A percentile compares a stretch with the other conserved stretches of the same genome.
Evolutionary conservation across 1,140 invertebrate species (phyloP).

Genomic region (Hylyphantes graminicola): DNA sequence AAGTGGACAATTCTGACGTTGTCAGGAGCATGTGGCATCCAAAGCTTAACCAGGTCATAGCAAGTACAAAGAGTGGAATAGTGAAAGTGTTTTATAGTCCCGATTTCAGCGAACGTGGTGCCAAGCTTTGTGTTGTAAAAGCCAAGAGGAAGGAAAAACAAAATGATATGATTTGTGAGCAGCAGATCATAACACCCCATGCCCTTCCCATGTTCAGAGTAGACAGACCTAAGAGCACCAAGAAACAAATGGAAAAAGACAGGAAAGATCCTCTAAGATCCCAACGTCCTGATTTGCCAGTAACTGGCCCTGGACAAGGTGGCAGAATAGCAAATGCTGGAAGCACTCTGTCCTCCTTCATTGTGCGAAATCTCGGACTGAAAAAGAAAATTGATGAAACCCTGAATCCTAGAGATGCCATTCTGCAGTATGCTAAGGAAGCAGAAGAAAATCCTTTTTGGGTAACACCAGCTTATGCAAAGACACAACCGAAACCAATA

Average conservation of each 20-base stretch:
- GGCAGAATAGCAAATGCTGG: slow-evolving; percentile 95
- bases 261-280: slow-evolving; percentile 93
- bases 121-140: slow-evolving; percentile 89
- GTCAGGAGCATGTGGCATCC: slow-evolving; percentile 96
- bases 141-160: slow-evolving; percentile 72
- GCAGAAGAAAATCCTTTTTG: slow-evolving; percentile 97
- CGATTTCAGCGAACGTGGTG: slow-evolving; percentile 85
- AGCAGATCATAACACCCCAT: slow-evolving; percentile 97
- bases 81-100: slow-evolving; percentile 93
- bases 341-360: slow-evolving; percentile 95
- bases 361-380: slow-evolving; percentile 93
- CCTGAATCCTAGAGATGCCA: slow-evolving; percentile 95
- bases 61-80: slow-evolving; percentile 90
- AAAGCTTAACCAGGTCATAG: slow-evolving; percentile 95
- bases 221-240: slow-evolving; percentile 87
- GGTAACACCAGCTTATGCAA: slow-evolving; percentile 90
- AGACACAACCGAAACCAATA: slow-evolving; percentile 83
- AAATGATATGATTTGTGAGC: slow-evolving; percentile 84
- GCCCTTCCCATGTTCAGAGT: slow-evolving; percentile 95
- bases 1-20: slow-evolving; percentile 79
- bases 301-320: slow-evolving; percentile 86
- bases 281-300: slow-evolving; percentile 91
- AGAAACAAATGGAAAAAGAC: slow-evolving; percentile 93
- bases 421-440: slow-evolving; percentile 96
- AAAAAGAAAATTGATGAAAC: slow-evolving; percentile 91